phyloP scores from a whole-genome alignment of 2,797 vertebrate genomes.

The Cottoperca gobio region DNA sequence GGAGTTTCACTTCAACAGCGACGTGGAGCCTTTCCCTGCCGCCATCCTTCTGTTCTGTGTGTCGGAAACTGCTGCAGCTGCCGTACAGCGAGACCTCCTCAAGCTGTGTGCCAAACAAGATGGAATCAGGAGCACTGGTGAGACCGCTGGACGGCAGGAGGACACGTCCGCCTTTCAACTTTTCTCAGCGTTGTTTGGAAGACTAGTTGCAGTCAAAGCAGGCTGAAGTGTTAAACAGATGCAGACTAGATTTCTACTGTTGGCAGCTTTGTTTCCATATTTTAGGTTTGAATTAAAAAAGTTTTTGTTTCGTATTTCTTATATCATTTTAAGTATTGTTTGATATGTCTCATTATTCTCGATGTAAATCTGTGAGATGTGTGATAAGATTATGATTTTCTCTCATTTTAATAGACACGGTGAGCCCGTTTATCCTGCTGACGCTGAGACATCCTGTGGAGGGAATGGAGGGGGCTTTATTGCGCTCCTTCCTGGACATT shows the following conservation, averaged over 20 bases:
- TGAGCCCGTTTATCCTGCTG: constrained; percentile 89
- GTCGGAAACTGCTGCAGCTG: constrained; percentile 83
- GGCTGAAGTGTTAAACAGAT: background rate
- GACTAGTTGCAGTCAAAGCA: background rate
- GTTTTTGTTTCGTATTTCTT: background rate
- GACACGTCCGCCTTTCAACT: background rate
- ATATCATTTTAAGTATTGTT: background rate
- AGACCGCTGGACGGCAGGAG: constrained; percentile 53
- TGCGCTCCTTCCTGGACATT: constrained; percentile 88
- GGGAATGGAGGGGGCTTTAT: constrained; percentile 82
- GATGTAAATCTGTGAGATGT: background rate
- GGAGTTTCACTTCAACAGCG: constrained; percentile 38
- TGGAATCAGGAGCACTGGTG: constrained; percentile 74
- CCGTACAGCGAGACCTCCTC: constrained; percentile 75
- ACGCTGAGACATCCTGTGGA: constrained; percentile 83
- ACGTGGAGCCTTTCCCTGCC: constrained; percentile 49
- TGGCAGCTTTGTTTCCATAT: background rate
- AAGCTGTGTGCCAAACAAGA: constrained; percentile 59
- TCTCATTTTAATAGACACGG: constrained; percentile 77
- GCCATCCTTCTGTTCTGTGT: constrained; percentile 89
- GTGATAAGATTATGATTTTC: constrained; percentile 4
- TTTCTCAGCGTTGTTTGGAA: background rate
- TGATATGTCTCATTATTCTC: background rate
- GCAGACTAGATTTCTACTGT: background rate
- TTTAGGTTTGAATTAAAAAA: background rate